Evolutionary conservation across 2,888 invertebrate genomes (phyloP).

Genomic region (Perithous albicinctus): DNA sequence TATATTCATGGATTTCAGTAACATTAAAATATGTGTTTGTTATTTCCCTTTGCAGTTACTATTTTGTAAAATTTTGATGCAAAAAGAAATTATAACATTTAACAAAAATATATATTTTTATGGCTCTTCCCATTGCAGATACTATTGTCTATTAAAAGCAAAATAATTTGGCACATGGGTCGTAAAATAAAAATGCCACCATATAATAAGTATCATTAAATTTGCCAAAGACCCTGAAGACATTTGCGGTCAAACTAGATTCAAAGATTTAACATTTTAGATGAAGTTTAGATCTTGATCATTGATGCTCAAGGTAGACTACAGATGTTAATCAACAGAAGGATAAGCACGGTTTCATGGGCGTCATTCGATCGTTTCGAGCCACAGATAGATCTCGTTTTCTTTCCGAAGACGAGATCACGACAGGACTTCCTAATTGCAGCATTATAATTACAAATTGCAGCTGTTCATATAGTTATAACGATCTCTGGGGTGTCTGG

Average conservation of each 20-base stretch:
- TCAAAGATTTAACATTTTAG: slow-evolving; percentile 54
- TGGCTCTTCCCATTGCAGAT: too few species aligned
- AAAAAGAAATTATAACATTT: too few species aligned
- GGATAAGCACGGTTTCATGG: slow-evolving; percentile 13
- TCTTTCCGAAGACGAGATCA: slow-evolving; percentile 74
- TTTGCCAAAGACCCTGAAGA: slow-evolving; percentile 78
- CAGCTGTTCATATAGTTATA: slow-evolving; percentile 60
- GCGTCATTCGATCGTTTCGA: slow-evolving; percentile 32
- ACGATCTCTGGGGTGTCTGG: slow-evolving; percentile 38
- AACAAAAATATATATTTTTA: too few species aligned
- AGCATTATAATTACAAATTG: slow-evolving; percentile 84
- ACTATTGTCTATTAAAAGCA: too few species aligned
- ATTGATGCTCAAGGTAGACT: slow-evolving; percentile 21
- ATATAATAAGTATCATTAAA: slow-evolving; percentile 72
- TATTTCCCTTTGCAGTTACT: too few species aligned
- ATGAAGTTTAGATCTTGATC: slow-evolving; percentile 47
- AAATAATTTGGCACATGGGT: too few species aligned
- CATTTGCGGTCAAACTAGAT: slow-evolving; percentile 69
- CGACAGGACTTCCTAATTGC: slow-evolving; percentile 82
- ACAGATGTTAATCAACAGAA: slow-evolving; percentile 49
- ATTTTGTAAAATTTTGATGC: too few species aligned
- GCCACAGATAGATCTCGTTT: slow-evolving; percentile 65
- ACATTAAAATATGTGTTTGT: too few species aligned
- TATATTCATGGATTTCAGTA: too few species aligned
- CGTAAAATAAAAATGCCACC: background rate